Conservation (phyloP, 2,888 invertebrate genomes). For the Panopea generosa region DNA sequence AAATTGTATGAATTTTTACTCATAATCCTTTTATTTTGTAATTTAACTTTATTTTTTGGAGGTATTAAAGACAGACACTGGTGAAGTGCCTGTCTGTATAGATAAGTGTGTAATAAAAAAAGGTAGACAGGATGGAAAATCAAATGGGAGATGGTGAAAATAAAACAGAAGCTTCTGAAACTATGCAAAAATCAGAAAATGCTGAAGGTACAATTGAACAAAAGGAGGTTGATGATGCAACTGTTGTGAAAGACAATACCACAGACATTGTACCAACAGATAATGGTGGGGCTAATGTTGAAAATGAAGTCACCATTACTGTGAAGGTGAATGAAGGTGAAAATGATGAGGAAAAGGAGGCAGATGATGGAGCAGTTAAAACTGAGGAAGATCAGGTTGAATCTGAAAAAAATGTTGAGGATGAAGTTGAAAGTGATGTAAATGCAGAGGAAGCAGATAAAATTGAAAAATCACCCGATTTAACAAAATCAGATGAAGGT, state of each 20-base stretch:
- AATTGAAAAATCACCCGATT: neutral
- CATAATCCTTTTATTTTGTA: no score
- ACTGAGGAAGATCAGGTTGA: slow-evolving; percentile 1
- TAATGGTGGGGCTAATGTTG: slow-evolving; percentile 2
- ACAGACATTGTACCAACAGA: neutral
- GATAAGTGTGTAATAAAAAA: no score
- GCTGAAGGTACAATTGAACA: neutral
- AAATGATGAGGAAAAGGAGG: slow-evolving; percentile 4
- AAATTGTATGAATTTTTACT: no score
- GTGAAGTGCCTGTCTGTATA: no score
- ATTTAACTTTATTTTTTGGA: no score
- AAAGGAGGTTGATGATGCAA: slow-evolving; percentile 6
- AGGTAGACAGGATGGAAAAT: no score
- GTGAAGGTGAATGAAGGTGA: slow-evolving; percentile 1
- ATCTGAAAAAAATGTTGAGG: neutral
- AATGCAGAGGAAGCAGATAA: slow-evolving; percentile 1
- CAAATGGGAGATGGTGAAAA: neutral
- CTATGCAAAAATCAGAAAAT: neutral
- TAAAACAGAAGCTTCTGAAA: neutral
- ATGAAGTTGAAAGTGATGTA: no score
- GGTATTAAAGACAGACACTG: no score
- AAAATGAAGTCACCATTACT: neutral
- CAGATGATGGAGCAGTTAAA: slow-evolving; percentile 3
- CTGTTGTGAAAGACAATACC: neutral
- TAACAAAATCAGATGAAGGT: neutral